Percentiles rank a stretch among this genome's conserved stretches.
Conservation (phyloP, 1,140 invertebrate species). For the Musca vetustissima region DNA sequence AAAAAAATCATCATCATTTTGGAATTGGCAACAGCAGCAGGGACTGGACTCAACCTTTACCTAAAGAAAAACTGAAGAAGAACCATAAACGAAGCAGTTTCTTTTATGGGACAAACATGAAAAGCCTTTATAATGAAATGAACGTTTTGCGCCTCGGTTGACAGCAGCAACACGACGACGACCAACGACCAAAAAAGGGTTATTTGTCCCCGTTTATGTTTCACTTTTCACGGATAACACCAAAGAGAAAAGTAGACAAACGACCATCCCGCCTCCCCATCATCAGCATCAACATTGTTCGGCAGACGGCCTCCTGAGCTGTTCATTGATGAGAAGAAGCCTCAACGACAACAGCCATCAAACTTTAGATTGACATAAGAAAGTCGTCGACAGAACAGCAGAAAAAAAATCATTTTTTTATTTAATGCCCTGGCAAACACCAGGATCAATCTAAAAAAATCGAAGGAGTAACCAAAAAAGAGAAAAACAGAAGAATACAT, state of each 20-base stretch:
- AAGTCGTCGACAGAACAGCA: not conserved
- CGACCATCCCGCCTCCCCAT: not conserved
- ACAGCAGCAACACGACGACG: not conserved
- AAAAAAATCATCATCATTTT: too few relatives aligned
- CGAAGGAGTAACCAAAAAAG: too few relatives aligned
- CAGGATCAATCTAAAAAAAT: not conserved
- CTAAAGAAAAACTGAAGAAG: too few relatives aligned
- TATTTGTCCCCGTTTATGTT: too few relatives aligned
- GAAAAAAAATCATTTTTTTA: too few relatives aligned
- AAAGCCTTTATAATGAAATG: conserved; percentile 5
- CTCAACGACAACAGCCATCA: not conserved
- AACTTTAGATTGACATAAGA: too few relatives aligned
- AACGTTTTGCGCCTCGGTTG: not conserved
- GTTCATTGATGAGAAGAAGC: too few relatives aligned
- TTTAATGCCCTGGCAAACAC: too few relatives aligned
- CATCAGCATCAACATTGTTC: not conserved
- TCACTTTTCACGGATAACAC: not conserved
- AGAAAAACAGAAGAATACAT: not conserved
- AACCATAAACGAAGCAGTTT: too few relatives aligned
- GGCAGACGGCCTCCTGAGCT: not conserved
- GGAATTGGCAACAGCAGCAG: too few relatives aligned
- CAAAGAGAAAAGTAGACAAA: not conserved
- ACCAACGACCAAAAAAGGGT: conserved; percentile 11
- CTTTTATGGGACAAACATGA: conserved; percentile 13
- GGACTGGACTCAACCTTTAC: too few relatives aligned